A percentile compares a stretch with the other conserved stretches of the same genome.
phyloP scores from a whole-genome alignment of 2,888 invertebrate genomes.

The Rhaphigaster nebulosa region DNA sequence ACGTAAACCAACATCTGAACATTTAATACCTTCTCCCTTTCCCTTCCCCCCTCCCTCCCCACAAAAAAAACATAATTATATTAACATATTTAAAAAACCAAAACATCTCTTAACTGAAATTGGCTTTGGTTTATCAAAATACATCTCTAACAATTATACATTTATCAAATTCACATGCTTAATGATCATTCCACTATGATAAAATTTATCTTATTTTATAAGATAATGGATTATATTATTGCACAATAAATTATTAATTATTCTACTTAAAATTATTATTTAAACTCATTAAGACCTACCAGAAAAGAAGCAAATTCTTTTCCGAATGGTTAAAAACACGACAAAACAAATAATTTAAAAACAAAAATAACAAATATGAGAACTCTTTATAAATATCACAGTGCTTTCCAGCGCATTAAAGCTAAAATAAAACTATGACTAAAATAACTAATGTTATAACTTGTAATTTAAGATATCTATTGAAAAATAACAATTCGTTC shows the following conservation, averaged over 20 bases:
- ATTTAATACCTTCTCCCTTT: no score
- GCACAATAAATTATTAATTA: neutral
- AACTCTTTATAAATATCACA: constrained; percentile 5
- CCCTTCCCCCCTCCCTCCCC: no score
- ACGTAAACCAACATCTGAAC: neutral
- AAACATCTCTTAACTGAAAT: neutral
- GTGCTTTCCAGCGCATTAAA: neutral
- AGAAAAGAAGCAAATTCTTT: neutral
- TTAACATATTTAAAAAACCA: neutral
- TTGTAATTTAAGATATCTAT: neutral
- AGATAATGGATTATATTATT: neutral
- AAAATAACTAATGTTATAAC: neutral
- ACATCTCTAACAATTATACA: neutral
- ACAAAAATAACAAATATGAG: neutral
- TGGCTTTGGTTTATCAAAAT: neutral
- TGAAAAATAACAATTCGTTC: neutral
- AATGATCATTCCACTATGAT: neutral
- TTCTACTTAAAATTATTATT: neutral
- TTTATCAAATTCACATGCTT: neutral
- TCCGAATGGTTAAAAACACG: neutral
- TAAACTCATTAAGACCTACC: neutral
- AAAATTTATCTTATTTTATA: no score
- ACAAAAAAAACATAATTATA: no score
- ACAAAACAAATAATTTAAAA: neutral
- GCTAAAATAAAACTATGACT: neutral